phyloP scores from a whole-genome alignment of 2,888 invertebrate genomes.

The Clunio marinus region DNA sequence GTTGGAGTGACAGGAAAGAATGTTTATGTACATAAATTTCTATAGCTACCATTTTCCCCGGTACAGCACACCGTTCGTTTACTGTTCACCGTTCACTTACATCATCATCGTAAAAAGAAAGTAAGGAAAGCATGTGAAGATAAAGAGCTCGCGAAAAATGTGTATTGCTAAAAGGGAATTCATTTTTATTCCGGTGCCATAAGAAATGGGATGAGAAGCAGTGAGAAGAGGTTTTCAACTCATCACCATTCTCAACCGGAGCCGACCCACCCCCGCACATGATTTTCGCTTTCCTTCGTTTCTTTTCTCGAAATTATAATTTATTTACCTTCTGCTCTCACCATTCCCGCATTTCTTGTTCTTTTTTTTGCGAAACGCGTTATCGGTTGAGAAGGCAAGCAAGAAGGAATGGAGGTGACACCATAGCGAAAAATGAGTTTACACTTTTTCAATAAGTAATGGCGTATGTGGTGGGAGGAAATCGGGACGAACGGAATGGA shows the following conservation, averaged over 20 bases:
- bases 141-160: constrained; percentile 21
- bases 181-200: not conserved
- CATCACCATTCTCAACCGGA: constrained; percentile 31
- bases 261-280: constrained; percentile 9
- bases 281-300: constrained; percentile 3
- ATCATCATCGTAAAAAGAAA: constrained; percentile 31
- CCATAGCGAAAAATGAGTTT: constrained; percentile 30
- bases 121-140: constrained; percentile 30
- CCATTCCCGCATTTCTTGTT: constrained; percentile 8
- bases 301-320: constrained; percentile 18
- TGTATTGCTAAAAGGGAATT: constrained; percentile 36
- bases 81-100: not conserved
- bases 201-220: not conserved
- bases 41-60: constrained; percentile 18
- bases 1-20: constrained; percentile 31
- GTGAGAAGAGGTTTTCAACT: constrained; percentile 20
- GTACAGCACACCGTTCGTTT: too few species aligned
- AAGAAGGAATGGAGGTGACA: constrained; percentile 26
- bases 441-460: constrained; percentile 38
- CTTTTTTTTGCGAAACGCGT: constrained; percentile 16
- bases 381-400: not conserved
- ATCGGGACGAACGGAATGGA: not conserved
- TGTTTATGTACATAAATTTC: constrained; percentile 34
- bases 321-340: constrained; percentile 28
- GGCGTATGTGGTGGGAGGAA: constrained; percentile 1